Base-by-base conservation (phyloP, 37 sponge, comb jelly and placozoan genomes). In the Chondrosia reniformis region DNA sequence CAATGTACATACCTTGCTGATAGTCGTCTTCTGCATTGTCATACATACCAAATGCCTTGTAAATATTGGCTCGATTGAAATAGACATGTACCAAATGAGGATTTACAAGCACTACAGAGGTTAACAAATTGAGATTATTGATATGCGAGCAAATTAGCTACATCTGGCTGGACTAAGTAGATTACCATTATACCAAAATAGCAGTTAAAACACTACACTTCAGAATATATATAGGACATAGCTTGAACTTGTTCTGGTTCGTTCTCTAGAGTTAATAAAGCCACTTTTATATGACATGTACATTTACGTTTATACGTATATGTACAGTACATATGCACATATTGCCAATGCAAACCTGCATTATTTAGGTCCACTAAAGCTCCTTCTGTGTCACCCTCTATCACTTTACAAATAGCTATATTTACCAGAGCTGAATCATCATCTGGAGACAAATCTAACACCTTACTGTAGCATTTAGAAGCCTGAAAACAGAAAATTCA, bases 41-140 rank as follows among this genome's bases (percentile, higher is more conserved):
- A 36, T 55, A 81, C 6, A 74, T 45, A 31, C 86, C 91, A 30
- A 82, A 28, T 19, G 81, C 63, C 17, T 74, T 63, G 65, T 84
- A 52, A 22, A 96, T 54, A 82, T 96, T 92, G 52, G 79, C 97
- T 83, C 97, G 61, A 75, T 96, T 96, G 86, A 87, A 93, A 83
- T 85, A 87, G 49, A 87, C 80, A 67, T 92, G 97, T 33, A 94
- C 93, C 0, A 84, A 72, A 46, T 67, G 84, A 9, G 91, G 93
- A 79, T 92, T 92, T 19, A 85, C 40, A 31, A 36, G 44, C n/a
- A 84, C 87, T 81, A 79, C 28, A 58, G 46, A 12, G 42, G 54
- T 12, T 44, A 25, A 45, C 27, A 79, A 17, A 43, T 41, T 22
- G 40, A 72, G 28, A 49, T 19, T n/a, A n/a, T n/a, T n/a, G n/a